Evolutionary conservation across 2,888 invertebrate species (phyloP).

Genomic region (Herminia tarsipennalis): DNA sequence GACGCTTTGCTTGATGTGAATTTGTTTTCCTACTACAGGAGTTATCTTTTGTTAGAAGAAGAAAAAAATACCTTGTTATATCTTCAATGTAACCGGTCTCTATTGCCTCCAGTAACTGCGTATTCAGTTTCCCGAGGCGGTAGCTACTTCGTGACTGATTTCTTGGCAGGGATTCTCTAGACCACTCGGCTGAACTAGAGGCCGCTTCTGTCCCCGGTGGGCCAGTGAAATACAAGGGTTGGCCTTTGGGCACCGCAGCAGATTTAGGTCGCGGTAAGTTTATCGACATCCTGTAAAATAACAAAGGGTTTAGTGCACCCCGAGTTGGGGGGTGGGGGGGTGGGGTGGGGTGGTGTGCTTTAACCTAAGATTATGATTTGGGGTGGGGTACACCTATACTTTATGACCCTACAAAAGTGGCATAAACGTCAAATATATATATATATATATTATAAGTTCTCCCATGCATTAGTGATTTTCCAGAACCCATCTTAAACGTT

Average conservation of each 20-base stretch:
- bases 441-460: too few species aligned
- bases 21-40: too few species aligned
- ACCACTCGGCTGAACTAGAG: background rate
- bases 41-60: background rate
- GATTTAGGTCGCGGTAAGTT: background rate
- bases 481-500: too few species aligned
- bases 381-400: too few species aligned
- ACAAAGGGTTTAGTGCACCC: too few species aligned
- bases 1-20: too few species aligned
- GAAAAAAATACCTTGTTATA: slow-evolving; percentile 17
- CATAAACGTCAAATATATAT: too few species aligned
- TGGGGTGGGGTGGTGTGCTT: too few species aligned
- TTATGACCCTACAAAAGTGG: too few species aligned
- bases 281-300: background rate
- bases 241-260: background rate
- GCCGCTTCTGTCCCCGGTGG: background rate
- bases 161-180: background rate
- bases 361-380: too few species aligned
- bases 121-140: slow-evolving; percentile 37
- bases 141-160: background rate
- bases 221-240: background rate
- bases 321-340: too few species aligned
- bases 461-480: too few species aligned
- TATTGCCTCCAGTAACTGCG: slow-evolving; percentile 53
- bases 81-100: slow-evolving; percentile 15